Conservation (phyloP, 1,140 invertebrate genomes). For the Trachymyrmex septentrionalis region DNA sequence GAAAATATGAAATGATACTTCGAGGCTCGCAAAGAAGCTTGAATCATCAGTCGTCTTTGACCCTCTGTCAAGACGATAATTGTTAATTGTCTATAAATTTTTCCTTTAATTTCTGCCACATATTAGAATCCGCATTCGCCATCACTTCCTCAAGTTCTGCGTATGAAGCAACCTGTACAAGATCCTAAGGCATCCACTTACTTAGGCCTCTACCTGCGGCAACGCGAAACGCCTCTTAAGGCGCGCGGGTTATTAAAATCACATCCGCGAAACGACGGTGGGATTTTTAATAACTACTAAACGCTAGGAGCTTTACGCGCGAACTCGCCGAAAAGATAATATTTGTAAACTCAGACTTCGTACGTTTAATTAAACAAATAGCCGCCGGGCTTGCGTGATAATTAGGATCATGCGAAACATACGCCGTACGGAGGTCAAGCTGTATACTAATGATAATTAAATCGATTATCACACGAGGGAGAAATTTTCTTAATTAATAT, state of each 20-base stretch:
- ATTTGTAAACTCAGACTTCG: conserved; percentile 56
- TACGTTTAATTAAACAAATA: conserved; percentile 54
- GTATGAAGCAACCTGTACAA: conserved; percentile 22
- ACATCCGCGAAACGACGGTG: conserved; percentile 50
- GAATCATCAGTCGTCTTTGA: neutral
- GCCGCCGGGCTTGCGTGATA: conserved; percentile 26
- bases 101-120: conserved; percentile 1
- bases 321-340: conserved; percentile 51
- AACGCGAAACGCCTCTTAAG: conserved; percentile 33
- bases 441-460: conserved; percentile 21
- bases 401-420: conserved; percentile 30
- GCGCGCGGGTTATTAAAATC: conserved; percentile 56
- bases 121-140: conserved; percentile 10
- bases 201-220: conserved; percentile 49
- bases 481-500: too few relatives aligned
- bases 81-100: conserved; percentile 18
- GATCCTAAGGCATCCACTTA: conserved; percentile 36
- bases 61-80: conserved; percentile 5
- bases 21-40: neutral
- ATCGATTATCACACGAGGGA: neutral
- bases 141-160: too few relatives aligned
- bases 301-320: conserved; percentile 61
- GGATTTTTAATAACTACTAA: conserved; percentile 62
- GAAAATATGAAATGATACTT: neutral
- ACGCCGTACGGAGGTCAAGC: neutral